These are phyloP conservation scores for Heteromurus nitidus DNA, from an alignment of 2,888 invertebrate species.

Conservation along the genomic window DNA sequence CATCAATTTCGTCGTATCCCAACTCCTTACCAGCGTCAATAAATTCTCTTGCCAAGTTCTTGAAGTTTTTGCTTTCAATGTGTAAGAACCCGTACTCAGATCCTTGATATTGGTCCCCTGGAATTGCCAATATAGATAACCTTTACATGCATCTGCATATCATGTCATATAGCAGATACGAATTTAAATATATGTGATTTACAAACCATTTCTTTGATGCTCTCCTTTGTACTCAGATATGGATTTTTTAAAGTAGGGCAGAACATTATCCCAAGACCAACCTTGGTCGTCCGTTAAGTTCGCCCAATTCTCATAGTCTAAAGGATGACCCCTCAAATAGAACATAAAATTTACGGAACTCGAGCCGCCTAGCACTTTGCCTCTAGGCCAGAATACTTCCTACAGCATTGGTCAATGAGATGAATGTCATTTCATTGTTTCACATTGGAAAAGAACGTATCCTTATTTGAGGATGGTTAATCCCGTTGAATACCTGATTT, in stretches of 20 bases:
- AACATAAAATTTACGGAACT: slow-evolving; percentile 51
- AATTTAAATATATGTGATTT: no score
- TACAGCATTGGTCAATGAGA: slow-evolving; percentile 44
- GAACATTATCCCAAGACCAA: slow-evolving; percentile 43
- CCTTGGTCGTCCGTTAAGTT: slow-evolving; percentile 46
- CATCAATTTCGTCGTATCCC: slow-evolving; percentile 61
- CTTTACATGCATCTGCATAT: no score
- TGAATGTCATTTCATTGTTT: not conserved
- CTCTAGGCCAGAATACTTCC: slow-evolving; percentile 60
- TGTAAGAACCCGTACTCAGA: slow-evolving; percentile 65
- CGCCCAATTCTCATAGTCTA: slow-evolving; percentile 57
- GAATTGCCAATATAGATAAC: no score
- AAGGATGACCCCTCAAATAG: slow-evolving; percentile 50
- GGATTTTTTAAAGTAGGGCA: slow-evolving; percentile 64
- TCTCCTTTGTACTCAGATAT: slow-evolving; percentile 59
- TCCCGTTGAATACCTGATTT: slow-evolving; percentile 38
- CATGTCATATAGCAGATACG: no score
- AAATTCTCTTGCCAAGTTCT: slow-evolving; percentile 53
- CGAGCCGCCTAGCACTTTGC: slow-evolving; percentile 49
- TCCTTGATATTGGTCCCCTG: slow-evolving; percentile 56
- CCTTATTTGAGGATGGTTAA: not conserved
- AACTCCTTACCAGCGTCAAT: slow-evolving; percentile 63
- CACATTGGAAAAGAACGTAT: not conserved
- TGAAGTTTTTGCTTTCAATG: slow-evolving; percentile 50
- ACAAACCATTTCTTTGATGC: slow-evolving; percentile 45